Evolutionary conservation across 2,797 vertebrate genomes (phyloP), one percentile per base, ranked within the genome.

Genomic region (Sebastes minor): DNA sequence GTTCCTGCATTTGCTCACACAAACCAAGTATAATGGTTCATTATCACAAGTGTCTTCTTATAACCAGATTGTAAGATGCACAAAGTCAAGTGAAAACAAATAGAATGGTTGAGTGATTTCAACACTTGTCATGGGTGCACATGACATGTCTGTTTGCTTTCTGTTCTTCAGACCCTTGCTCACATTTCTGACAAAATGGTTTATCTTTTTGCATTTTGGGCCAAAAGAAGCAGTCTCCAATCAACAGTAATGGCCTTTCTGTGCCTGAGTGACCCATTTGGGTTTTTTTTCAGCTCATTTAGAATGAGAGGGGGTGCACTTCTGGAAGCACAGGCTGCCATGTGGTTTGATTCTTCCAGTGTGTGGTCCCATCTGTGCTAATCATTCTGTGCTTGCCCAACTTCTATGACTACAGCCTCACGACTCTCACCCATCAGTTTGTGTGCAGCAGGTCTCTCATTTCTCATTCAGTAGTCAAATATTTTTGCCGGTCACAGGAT

Each of bases 201-300:
- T 73, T 73, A 20, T 72, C 1, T 38, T 32, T 74, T 67, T 80
- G 62, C 52, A 81, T 87, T 83, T 38, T 8, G 65, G 63, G 35
- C 83, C 74, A 84, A 86, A 86, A 83, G 49, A 88, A 83, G 77
- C 61, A 53, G 60, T 59, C 76, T 14, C 55, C 64, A 77, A 84
- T 91, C 78, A 89, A 72, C 53, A 74, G 72, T 52, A 89, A 85
- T 80, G 52, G 77, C 63, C 49, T 75, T 20, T 76, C 79, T 69
- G 14, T 62, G 59, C 81, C 79, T 65, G 86, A 86, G 84, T 87
- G 84, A 80, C 80, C 84, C 82, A 90, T 89, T 86, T 87, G 6
- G 46, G 14, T 1, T 80, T 83, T 78, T 78, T 74, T 88, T 80
- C 69, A 80, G 64, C 67, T 88, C 82, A 89, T 90, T 90, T 85